Base-by-base conservation (phyloP, 2,797 vertebrate species). In the Phrynocephalus forsythii region DNA sequence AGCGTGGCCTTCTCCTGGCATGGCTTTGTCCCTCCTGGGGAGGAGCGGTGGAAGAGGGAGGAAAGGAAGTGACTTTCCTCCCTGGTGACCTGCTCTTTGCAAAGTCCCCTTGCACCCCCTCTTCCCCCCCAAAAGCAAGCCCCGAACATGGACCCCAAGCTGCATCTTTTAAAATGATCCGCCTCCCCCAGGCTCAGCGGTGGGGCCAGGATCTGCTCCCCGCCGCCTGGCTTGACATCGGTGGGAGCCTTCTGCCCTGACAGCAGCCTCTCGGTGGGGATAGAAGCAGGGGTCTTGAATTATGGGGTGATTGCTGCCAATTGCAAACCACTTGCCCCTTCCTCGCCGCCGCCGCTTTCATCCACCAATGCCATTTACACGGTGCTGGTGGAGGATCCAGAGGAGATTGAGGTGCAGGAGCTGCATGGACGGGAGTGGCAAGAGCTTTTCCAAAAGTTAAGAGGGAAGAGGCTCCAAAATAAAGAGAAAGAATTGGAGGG, bases 121-220 rank as follows among this genome's bases (percentile, higher is more conserved):
- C 1, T 0, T 44, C 56, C 56, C 38, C 0, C 38, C 38, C 38
- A 56, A 56, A 56, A 56, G 13, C 9, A 56, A 56, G 13, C 77
- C 79, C 63, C 44, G 28, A 50, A 0, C 90, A 93, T 93, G 93
- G 91, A 92, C 3, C 88, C 93, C 75, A 89, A 91, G 48, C 67
- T 76, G 82, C 93, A 87, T 1, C 87, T 91, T 0, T 73, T 85
- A 86, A 67, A 91, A 26, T 71, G 87, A 3, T 68, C 82, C 6
- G 84, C 87, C 8, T 81, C 78, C 56, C 84, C 91, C 77, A 86
- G 68, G 77, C 56, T 44, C 7, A 11, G 52, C 1, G 52, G 52
- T 11, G 52, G 52, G 22, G 22, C 56, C 79, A 26, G 82, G 87
- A 66, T 91, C 83, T 84, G 67, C 60, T 91, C 86, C 26, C 91